Base-by-base conservation (phyloP, 2,888 invertebrate species). In the Ochropacha duplaris region DNA sequence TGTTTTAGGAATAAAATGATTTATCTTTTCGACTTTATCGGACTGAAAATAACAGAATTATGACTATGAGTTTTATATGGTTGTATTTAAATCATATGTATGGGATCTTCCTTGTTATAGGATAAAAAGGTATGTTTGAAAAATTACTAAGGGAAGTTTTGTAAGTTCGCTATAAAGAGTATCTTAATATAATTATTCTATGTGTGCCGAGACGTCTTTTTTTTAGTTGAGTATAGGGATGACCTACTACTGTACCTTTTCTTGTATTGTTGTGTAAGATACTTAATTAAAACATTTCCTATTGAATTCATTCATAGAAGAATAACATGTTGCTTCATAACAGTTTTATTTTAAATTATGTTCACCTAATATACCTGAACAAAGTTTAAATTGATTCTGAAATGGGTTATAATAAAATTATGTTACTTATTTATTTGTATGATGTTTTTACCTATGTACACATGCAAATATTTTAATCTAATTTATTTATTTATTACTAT, bases 1-100 rank as follows among this genome's bases (percentile, higher is more conserved):
- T 44, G 44, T 77, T 65, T 65, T 58, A 69, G 66, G 67, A 74
- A 22, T 81, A 81, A 84, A 86, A 88, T 88, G 85, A 78, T 78
- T 69, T 9, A 67, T 71, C 67, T 74, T 70, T 78, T 71, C 72
- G 66, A 75, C 77, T 76, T 74, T 79, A 74, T 72, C 69, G 67
- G 61, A 66, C 68, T 62, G 64, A 68, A 76, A 69, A 64, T 51
- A 64, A 73, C 65, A 63, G 59, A 72, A 78, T 72, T 68, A 68
- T 69, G 68, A 72, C 63, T 65, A 69, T 62, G 31, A 31, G 71
- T 71, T 74, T 67, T 58, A 70, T 75, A 79, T 83, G 78, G 65
- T 71, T 68, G 65, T 81, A 76, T 70, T 63, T 70, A 68, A 69
- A 73, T 76, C 78, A 79, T 76, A 79, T 81, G 70, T 72, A 72